Conservation (phyloP, 1,140 invertebrate species). For the Megalopta genalis region DNA sequence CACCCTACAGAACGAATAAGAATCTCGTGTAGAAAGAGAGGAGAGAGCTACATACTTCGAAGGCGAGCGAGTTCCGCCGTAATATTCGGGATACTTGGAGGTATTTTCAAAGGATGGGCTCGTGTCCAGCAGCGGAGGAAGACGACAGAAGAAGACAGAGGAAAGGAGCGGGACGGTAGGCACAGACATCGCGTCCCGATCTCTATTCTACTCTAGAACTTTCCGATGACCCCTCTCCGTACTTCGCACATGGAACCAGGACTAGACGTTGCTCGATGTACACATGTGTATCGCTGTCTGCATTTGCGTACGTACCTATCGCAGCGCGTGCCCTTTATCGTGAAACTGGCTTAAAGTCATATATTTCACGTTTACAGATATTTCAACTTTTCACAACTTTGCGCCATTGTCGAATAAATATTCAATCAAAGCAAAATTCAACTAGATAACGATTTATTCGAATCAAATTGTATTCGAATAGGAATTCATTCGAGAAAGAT, state of each 20-base stretch:
- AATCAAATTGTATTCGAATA: too few species aligned
- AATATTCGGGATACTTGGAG: constrained; percentile 67
- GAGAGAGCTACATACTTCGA: constrained; percentile 27
- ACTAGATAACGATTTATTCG: too few species aligned
- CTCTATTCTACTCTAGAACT: constrained; percentile 63
- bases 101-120: constrained; percentile 71
- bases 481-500: too few species aligned
- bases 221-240: constrained; percentile 19
- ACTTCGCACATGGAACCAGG: neutral
- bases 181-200: constrained; percentile 70
- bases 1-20: constrained; percentile 49
- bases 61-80: constrained; percentile 55
- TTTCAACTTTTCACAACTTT: neutral
- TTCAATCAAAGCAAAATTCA: too few species aligned
- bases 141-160: neutral
- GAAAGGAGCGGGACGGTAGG: constrained; percentile 5
- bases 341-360: neutral
- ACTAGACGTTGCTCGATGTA: neutral
- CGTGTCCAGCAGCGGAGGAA: constrained; percentile 61
- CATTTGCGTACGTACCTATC: constrained; percentile 9
- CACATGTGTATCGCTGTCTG: neutral
- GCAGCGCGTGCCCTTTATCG: neutral
- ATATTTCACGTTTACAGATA: neutral
- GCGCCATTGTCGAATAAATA: too few species aligned
- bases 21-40: constrained; percentile 36